Evolutionary conservation across 2,797 vertebrate genomes (phyloP), one percentile per base, ranked within the genome.

Genomic region (Melanotaenia trifasciata): DNA sequence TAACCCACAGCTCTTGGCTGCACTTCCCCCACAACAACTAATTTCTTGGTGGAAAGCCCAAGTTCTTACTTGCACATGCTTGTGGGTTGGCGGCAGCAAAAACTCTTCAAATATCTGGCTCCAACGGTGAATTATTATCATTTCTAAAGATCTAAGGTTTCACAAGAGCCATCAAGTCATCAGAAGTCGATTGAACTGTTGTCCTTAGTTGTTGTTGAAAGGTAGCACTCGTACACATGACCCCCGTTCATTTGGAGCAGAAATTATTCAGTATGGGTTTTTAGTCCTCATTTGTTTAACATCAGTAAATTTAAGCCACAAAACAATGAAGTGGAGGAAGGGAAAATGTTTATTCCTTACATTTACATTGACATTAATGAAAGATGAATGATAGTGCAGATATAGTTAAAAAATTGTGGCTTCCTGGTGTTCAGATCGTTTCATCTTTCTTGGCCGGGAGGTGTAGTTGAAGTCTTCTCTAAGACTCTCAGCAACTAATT

Each of bases 41-140:
- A 72, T 80, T 85, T 89, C 78, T 91, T 71, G 89, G 92, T 90
- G 88, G 93, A 61, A 84, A 76, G 84, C 81, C 60, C 74, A 28
- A 83, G 38, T 47, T 68, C 64, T 65, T 89, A 64, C 76, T 83
- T 74, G 72, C 61, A 78, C 78, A 67, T 76, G 84, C 91, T 87
- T 58, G 83, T 40, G 67, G 9, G 67, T 62, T 74, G 76, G 78
- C 74, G 69, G 67, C 74, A 68, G 80, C 79, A 74, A 80, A 60
- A 35, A 70, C 70, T 76, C 63, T 59, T 63, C 33, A 78, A 73
- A 81, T 78, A 70, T 88, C 45, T 60, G 13, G 43, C 62, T 72
- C 64, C 57, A 75, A 38, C 6, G 18, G 58, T 74, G 73, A 83
- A 43, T 43, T 30, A 2, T 62, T 67, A 64, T 72, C 13, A 8